Conservation (phyloP, 2,797 vertebrate species). For the Melanotaenia nigrans region DNA sequence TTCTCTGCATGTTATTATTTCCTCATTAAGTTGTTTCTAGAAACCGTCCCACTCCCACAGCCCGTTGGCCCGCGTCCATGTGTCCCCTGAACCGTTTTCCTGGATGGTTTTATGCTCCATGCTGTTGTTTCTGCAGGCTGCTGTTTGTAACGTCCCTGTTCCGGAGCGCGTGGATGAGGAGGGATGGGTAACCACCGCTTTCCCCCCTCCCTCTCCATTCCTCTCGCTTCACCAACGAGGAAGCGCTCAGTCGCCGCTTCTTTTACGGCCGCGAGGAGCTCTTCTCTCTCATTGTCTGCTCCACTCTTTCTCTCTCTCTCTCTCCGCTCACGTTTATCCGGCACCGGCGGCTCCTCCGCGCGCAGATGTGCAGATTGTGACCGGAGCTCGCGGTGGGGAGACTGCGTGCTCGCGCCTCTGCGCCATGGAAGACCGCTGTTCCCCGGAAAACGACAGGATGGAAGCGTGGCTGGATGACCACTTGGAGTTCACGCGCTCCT, state of each 20-base stretch:
- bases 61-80: no score
- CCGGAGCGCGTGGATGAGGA: no score
- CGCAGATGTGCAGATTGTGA: slow-evolving; percentile 48
- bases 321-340: background rate
- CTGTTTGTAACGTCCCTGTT: no score
- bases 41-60: no score
- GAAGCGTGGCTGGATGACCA: slow-evolving; percentile 98
- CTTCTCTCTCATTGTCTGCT: background rate
- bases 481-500: slow-evolving; percentile 89
- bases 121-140: no score
- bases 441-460: slow-evolving; percentile 82
- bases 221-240: slow-evolving; percentile 55
- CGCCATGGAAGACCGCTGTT: slow-evolving; percentile 82
- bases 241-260: slow-evolving; percentile 54
- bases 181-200: background rate
- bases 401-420: slow-evolving; percentile 19
- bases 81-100: no score
- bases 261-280: slow-evolving; percentile 11
- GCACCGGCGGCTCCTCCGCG: background rate
- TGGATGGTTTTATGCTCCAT: no score
- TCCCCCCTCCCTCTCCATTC: slow-evolving; percentile 3
- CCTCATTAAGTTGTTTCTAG: no score
- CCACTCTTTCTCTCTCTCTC: background rate
- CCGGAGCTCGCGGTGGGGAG: slow-evolving; percentile 34
- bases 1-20: no score